A percentile compares a stretch with the other conserved stretches of the same genome.
Conservation (phyloP, 2,888 invertebrate genomes). For the Trichopoda pennipes region DNA sequence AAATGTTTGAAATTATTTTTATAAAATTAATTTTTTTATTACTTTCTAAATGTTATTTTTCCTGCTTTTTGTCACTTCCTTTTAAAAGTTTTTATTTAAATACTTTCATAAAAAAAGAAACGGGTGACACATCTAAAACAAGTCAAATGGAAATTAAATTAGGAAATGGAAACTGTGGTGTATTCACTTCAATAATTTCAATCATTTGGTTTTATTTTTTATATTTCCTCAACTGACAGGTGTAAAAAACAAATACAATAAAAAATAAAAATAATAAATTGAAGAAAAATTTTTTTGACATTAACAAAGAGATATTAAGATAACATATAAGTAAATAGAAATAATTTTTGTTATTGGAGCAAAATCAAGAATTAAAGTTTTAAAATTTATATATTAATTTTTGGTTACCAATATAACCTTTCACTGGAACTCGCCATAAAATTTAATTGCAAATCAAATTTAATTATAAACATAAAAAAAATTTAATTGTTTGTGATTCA, state of each 20-base stretch:
- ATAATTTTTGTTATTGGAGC: background rate
- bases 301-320: background rate
- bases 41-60: background rate
- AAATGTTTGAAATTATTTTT: background rate
- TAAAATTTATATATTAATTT: background rate
- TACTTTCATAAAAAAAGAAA: background rate
- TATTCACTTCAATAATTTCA: slow-evolving; percentile 23
- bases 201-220: background rate
- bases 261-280: too few relatives aligned
- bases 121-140: slow-evolving; percentile 16
- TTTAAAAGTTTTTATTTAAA: background rate
- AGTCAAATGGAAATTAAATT: slow-evolving; percentile 27
- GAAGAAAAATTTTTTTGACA: background rate
- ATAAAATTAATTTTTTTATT: background rate
- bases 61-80: background rate
- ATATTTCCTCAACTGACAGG: background rate
- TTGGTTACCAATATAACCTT: too few relatives aligned
- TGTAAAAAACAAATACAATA: slow-evolving; percentile 12
- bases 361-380: background rate
- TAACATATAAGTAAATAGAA: background rate
- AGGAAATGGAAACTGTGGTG: slow-evolving; percentile 51
- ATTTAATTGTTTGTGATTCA: too few relatives aligned
- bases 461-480: too few relatives aligned
- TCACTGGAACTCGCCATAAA: too few relatives aligned
- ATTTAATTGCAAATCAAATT: too few relatives aligned